Evolutionary conservation across 2,888 invertebrate species (phyloP).

Genomic region (Sarcophaga rosellei): DNA sequence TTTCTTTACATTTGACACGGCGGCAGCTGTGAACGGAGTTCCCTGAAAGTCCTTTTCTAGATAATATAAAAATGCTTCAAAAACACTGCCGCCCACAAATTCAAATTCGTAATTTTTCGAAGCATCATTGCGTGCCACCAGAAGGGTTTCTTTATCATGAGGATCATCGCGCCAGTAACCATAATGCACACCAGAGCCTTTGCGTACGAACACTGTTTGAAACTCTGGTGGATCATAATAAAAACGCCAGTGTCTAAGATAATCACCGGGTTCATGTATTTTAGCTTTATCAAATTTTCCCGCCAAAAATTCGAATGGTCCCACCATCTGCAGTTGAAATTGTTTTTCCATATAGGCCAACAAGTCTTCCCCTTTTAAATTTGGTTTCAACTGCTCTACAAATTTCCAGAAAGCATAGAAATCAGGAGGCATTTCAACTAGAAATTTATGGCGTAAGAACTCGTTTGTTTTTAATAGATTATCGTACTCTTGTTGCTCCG

Average conservation of each 20-base stretch:
- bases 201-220: constrained; percentile 89
- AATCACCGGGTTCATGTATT: constrained; percentile 84
- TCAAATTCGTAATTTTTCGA: constrained; percentile 86
- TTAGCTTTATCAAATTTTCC: constrained; percentile 83
- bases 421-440: constrained; percentile 94
- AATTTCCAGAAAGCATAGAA: constrained; percentile 93
- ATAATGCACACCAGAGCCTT: constrained; percentile 89
- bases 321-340: constrained; percentile 89
- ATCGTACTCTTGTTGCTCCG: constrained; percentile 79
- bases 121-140: constrained; percentile 88
- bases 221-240: constrained; percentile 97
- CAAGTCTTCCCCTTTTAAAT: constrained; percentile 81
- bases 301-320: constrained; percentile 92
- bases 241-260: constrained; percentile 93
- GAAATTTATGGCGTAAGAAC: constrained; percentile 88
- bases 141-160: constrained; percentile 86
- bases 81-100: constrained; percentile 84
- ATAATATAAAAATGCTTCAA: constrained; percentile 78
- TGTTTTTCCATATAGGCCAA: constrained; percentile 84
- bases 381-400: constrained; percentile 83
- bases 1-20: constrained; percentile 84
- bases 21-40: constrained; percentile 85
- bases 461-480: constrained; percentile 82
- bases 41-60: constrained; percentile 76
- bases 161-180: constrained; percentile 95